These are phyloP conservation scores for Pardosa pseudoannulata DNA, from an alignment of 2,888 invertebrate genomes.

Conservation along the genomic window DNA sequence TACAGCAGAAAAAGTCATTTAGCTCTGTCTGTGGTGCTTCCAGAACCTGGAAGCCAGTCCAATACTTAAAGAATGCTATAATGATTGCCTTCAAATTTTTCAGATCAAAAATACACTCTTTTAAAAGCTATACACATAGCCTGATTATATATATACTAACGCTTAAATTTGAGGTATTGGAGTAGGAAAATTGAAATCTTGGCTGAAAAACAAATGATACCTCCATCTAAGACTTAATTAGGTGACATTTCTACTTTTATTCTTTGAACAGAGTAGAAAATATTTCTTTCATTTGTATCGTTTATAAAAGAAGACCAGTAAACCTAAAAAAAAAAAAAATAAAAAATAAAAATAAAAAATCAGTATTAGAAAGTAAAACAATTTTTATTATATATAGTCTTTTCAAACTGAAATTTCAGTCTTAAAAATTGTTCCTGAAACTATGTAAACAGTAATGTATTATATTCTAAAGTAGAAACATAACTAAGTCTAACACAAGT, in stretches of 20 bases:
- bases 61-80: not conserved
- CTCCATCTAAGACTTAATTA: not conserved
- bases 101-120: not conserved
- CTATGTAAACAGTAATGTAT: no score
- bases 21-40: no score
- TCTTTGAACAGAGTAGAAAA: not conserved
- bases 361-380: no score
- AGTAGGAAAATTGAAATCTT: not conserved
- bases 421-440: no score
- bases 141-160: not conserved
- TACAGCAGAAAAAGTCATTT: not conserved
- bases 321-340: not conserved
- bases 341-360: no score
- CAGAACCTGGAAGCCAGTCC: no score
- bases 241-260: not conserved
- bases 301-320: not conserved
- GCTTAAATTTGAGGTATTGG: not conserved
- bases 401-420: no score
- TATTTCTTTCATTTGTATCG: not conserved
- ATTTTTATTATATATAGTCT: no score
- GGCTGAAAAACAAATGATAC: not conserved
- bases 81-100: not conserved
- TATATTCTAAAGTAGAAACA: no score
- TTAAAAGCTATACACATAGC: not conserved
- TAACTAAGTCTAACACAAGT: no score